Conservation (phyloP, 2,113 vertebrate genomes). For the Meleagris gallopavo region DNA sequence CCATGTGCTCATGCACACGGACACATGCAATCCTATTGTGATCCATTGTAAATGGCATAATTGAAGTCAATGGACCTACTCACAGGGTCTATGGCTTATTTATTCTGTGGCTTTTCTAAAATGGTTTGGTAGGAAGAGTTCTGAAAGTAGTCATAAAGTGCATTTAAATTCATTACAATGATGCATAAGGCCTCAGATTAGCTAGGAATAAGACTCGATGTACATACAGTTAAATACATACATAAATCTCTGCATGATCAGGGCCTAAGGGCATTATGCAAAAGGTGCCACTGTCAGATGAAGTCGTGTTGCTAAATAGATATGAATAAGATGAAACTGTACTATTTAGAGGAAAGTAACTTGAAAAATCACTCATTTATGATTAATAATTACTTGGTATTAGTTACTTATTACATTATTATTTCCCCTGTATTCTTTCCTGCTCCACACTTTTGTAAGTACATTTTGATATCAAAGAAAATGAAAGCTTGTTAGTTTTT, state of each 20-base stretch:
- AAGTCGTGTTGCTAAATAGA: constrained; percentile 6
- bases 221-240: neutral
- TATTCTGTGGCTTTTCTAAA: neutral
- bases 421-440: neutral
- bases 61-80: neutral
- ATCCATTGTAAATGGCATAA: neutral
- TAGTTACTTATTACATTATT: too few species aligned
- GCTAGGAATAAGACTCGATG: neutral
- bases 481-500: neutral
- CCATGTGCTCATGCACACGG: neutral
- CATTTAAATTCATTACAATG: neutral
- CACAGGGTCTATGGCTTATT: neutral
- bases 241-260: neutral
- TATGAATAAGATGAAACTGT: neutral
- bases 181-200: neutral
- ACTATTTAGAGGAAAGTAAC: neutral
- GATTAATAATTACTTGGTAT: too few species aligned
- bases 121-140: fast-evolving
- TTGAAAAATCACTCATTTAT: neutral
- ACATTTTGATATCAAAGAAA: neutral
- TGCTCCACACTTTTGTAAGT: neutral
- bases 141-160: neutral
- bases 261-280: neutral
- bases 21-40: neutral
- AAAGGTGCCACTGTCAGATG: neutral